A percentile compares a stretch with the other conserved stretches of the same genome.
Evolutionary conservation across 2,888 invertebrate genomes (phyloP).

Genomic region (Eubasilissa splendida): DNA sequence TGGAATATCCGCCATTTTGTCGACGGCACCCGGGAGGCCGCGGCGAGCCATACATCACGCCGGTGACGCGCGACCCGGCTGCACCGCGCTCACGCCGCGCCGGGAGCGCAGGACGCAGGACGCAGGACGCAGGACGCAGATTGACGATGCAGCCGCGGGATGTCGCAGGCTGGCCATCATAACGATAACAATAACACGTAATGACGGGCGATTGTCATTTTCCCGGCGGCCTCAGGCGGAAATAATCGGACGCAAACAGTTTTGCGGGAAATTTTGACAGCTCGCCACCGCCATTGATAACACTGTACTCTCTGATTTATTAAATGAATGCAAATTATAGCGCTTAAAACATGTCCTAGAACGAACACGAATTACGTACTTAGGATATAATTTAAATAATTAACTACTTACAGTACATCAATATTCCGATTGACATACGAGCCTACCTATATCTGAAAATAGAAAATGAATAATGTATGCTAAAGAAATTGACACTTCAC

Average conservation of each 20-base stretch:
- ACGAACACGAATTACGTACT: too few species aligned
- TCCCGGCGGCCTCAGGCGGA: constrained; percentile 38
- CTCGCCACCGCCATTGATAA: neutral
- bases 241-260: constrained; percentile 20
- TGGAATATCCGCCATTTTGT: constrained; percentile 46
- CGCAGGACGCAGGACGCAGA: neutral
- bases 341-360: too few species aligned
- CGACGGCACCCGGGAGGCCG: constrained; percentile 14
- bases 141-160: constrained; percentile 9
- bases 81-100: neutral
- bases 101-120: constrained; percentile 7
- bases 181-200: constrained; percentile 58
- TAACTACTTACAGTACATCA: too few species aligned
- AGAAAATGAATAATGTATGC: too few species aligned
- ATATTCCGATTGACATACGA: too few species aligned
- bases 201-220: constrained; percentile 52
- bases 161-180: neutral
- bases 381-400: too few species aligned
- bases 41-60: constrained; percentile 8
- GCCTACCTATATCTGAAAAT: too few species aligned
- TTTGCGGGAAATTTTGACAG: constrained; percentile 3
- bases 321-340: too few species aligned
- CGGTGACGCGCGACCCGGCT: neutral
- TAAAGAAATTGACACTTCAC: too few species aligned
- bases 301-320: too few species aligned